A percentile compares a stretch with the other conserved stretches of the same genome.
phyloP scores from a whole-genome alignment of 2,888 invertebrate species.

The Lordiphosa fenestrarum region DNA sequence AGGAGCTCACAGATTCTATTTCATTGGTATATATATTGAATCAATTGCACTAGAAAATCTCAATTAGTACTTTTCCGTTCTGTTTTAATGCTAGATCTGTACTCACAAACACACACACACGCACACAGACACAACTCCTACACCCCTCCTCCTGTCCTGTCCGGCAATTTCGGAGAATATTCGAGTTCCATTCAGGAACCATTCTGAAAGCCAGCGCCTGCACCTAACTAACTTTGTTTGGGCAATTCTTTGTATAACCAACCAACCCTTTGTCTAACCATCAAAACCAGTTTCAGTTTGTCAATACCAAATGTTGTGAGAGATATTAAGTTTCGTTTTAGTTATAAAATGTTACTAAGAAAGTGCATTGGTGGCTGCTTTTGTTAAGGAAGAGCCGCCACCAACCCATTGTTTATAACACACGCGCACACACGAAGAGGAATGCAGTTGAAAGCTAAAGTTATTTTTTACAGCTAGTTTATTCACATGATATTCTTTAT shows the following conservation, averaged over 20 bases:
- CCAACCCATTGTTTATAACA: slow-evolving; percentile 6
- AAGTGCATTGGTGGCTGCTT: slow-evolving; percentile 9
- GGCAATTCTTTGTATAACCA: too few relatives aligned
- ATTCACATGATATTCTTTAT: slow-evolving; percentile 2
- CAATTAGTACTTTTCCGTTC: slow-evolving; percentile 11
- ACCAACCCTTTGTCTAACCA: too few relatives aligned
- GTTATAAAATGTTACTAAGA: slow-evolving; percentile 5
- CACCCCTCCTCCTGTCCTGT: too few relatives aligned
- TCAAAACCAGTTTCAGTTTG: background rate
- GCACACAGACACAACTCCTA: background rate
- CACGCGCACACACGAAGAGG: slow-evolving; percentile 1
- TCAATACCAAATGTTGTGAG: background rate
- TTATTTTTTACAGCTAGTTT: slow-evolving; percentile 8
- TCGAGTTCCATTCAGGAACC: too few relatives aligned
- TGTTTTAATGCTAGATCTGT: slow-evolving; percentile 16
- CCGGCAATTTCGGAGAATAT: too few relatives aligned
- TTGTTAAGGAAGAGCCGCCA: slow-evolving; percentile 1
- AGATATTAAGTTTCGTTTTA: slow-evolving; percentile 12
- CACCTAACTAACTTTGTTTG: too few relatives aligned
- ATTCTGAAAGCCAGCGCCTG: too few relatives aligned
- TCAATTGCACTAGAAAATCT: slow-evolving; percentile 15
- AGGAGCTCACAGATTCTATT: slow-evolving; percentile 81
- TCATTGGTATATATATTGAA: slow-evolving; percentile 77
- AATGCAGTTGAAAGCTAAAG: slow-evolving; percentile 5
- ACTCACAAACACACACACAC: slow-evolving; percentile 3